A percentile compares a stretch with the other conserved stretches of the same genome.
These are phyloP conservation scores for Drymodes brunneopygia DNA, from an alignment of 2,113 vertebrate species.

Conservation along the genomic window DNA sequence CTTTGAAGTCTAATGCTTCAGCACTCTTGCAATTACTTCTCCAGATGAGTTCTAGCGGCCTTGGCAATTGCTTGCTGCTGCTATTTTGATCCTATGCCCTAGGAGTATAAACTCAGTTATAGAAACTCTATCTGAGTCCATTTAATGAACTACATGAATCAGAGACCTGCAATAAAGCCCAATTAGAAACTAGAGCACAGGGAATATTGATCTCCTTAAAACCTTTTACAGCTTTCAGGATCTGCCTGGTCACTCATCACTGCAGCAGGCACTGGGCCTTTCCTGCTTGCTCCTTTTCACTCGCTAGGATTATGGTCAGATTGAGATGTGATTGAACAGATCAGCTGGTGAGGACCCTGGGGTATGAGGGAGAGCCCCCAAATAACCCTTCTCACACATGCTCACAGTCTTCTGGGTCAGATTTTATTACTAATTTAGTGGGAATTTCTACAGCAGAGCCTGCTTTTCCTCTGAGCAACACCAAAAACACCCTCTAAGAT, in stretches of 20 bases:
- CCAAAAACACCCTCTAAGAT: neutral
- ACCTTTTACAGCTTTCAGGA: neutral
- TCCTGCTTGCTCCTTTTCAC: neutral
- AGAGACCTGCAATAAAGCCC: conserved; percentile 41
- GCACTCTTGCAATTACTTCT: conserved; percentile 3
- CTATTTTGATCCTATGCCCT: conserved; percentile 10
- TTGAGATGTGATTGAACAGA: neutral
- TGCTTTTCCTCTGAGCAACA: neutral
- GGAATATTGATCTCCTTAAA: conserved; percentile 32
- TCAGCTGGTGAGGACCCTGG: neutral
- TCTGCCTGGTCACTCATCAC: neutral
- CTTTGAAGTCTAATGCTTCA: neutral
- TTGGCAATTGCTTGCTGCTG: conserved; percentile 42
- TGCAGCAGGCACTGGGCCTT: neutral
- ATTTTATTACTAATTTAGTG: neutral
- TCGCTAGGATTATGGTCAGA: neutral
- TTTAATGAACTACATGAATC: conserved; percentile 54
- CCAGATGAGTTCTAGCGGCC: neutral
- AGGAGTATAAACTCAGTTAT: conserved; percentile 27
- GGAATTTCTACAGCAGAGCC: neutral
- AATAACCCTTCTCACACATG: neutral
- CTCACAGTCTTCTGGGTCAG: neutral
- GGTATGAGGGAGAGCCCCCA: neutral
- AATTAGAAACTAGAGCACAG: conserved; percentile 44
- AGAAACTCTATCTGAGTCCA: conserved; percentile 39